A percentile compares a stretch with the other conserved stretches of the same genome.
Evolutionary conservation across 2,113 vertebrate species (phyloP).

Genomic region (Paramormyrops kingsleyae): DNA sequence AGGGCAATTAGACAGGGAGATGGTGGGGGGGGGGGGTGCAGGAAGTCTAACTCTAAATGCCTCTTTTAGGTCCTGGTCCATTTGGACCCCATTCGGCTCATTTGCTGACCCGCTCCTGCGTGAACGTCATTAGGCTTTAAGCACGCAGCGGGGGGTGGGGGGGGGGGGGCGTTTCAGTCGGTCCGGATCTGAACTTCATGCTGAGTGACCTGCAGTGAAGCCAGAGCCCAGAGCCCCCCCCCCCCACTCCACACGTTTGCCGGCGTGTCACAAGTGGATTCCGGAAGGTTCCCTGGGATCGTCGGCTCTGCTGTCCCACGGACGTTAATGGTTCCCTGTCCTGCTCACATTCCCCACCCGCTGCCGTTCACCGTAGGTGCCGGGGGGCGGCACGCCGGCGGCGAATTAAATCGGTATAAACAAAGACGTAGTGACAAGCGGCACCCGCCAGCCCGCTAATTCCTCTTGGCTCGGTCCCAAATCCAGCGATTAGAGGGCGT

Average conservation of each 20-base stretch:
- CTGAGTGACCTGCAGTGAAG: not conserved
- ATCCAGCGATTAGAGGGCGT: conserved; percentile 75
- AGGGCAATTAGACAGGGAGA: not conserved
- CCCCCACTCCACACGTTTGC: not conserved
- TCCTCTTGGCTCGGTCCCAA: conserved; percentile 68
- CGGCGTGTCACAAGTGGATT: not conserved
- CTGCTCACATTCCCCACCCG: not conserved
- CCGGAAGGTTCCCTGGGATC: not conserved
- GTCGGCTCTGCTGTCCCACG: not conserved
- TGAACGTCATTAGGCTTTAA: not conserved
- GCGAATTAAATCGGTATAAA: not conserved
- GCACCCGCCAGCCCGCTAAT: conserved; percentile 55
- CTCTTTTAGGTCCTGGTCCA: not conserved
- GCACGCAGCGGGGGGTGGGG: not conserved
- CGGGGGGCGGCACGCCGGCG: not conserved
- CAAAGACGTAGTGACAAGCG: not conserved
- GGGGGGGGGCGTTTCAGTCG: not conserved
- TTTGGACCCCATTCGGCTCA: not conserved
- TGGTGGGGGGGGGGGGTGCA: not conserved
- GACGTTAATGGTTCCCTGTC: not conserved
- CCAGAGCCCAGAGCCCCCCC: not conserved
- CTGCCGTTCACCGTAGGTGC: not conserved
- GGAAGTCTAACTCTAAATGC: not conserved
- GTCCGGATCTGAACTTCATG: not conserved
- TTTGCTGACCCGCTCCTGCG: not conserved